Evolutionary conservation across 2,113 vertebrate genomes (phyloP), one percentile per base, ranked within the genome.

Genomic region (Sander lucioperca): DNA sequence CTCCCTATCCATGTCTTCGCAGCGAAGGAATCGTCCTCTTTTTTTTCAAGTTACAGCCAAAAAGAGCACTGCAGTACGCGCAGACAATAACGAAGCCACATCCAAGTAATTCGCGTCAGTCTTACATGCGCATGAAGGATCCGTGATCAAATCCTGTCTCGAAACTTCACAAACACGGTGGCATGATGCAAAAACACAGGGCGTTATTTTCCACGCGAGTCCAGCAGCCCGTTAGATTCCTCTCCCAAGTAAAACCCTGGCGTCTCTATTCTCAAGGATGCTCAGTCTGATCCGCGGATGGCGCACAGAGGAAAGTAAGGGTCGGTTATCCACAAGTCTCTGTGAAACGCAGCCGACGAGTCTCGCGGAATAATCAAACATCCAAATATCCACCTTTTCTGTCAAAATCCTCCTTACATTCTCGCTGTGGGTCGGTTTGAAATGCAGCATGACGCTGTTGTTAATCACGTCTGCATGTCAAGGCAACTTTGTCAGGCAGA

Each of bases 401-500:
- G 18, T 82, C 71, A 64, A 65, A 72, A 70, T 56, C 63, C 68
- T 74, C 50, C 65, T 43, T 51, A 84, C 62, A 12, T 69, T 58
- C 72, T 84, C 65, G 76, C 13, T 27, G 79, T 53, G 36, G 82
- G 74, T 80, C 59, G 83, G 43, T 80, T 77, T 75, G 80, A 85
- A 80, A 90, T 77, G 48, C 89, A 80, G 81, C 84, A 80, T 61
- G 83, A 84, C 88, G 91, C 80, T 78, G 87, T 80, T 84, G 81
- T 92, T 89, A 85, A 94, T 91, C 88, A 90, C 91, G 92, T 82
- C 90, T 89, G 89, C 89, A 47, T 84, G 91, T 89, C 92, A 86
- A 48, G 80, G 90, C 84, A 94, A 95, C 94, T 95, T 95, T 94
- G 92, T 93, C 84, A 90, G 80, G 81, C 89, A 94, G 93, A 91